phyloP scores from a whole-genome alignment of 1,140 invertebrate species.

The Caerostris extrusa region DNA sequence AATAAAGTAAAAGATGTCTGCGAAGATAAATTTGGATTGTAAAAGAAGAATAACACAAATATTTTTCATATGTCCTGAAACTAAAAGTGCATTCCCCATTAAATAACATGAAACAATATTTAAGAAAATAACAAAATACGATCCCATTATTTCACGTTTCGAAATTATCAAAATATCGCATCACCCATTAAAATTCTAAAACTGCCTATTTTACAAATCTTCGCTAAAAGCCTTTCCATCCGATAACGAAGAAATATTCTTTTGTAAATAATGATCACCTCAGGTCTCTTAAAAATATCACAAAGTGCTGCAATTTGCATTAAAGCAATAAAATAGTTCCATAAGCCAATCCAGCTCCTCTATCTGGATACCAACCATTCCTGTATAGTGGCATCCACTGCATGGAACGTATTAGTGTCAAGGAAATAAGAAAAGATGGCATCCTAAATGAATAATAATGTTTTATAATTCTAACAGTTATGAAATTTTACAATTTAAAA shows the following conservation, averaged over 20 bases:
- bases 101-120: no score
- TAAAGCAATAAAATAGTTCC: neutral
- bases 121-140: no score
- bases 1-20: no score
- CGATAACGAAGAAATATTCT: neutral
- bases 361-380: neutral
- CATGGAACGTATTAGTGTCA: neutral
- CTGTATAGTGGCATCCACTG: neutral
- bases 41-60: no score
- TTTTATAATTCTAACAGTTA: no score
- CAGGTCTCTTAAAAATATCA: neutral
- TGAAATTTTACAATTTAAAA: no score
- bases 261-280: neutral
- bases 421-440: neutral
- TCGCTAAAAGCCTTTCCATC: neutral
- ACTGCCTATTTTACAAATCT: neutral
- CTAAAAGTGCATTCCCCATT: no score
- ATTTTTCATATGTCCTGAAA: no score
- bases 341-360: neutral
- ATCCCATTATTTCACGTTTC: no score
- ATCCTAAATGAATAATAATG: conserved; percentile 31
- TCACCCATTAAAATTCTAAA: neutral
- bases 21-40: no score
- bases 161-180: neutral
- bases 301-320: neutral